These are phyloP conservation scores for Trichogramma pretiosum DNA, from an alignment of 1,140 invertebrate species.

Conservation along the genomic window DNA sequence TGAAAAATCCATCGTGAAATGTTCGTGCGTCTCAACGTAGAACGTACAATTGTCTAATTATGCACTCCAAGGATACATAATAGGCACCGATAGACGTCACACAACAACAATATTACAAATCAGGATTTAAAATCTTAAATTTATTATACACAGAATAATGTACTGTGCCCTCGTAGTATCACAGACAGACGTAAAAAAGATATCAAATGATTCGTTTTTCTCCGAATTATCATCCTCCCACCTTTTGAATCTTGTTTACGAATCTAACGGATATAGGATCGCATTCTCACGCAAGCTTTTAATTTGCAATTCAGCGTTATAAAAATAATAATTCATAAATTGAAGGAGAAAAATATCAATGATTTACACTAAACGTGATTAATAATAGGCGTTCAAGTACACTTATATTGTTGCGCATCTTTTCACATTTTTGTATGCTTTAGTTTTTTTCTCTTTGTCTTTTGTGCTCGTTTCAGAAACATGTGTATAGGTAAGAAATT, in stretches of 20 bases:
- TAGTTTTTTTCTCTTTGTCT: not conserved
- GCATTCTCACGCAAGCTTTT: not conserved
- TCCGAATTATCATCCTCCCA: constrained; percentile 22
- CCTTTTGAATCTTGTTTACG: constrained; percentile 22
- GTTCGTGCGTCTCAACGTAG: no score
- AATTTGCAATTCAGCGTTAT: not conserved
- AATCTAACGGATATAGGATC: not conserved
- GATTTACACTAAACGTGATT: not conserved
- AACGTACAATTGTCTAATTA: no score
- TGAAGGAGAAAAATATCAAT: not conserved
- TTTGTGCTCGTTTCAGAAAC: constrained; percentile 13
- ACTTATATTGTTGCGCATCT: constrained; percentile 1
- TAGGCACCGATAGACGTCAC: no score
- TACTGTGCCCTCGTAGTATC: constrained; percentile 41
- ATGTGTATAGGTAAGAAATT: no score
- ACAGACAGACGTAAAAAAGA: constrained; percentile 41
- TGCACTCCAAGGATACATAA: no score
- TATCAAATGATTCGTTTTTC: constrained; percentile 36
- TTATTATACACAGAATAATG: constrained; percentile 32
- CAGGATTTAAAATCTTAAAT: constrained; percentile 16
- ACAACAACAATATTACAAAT: no score
- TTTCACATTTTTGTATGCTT: not conserved
- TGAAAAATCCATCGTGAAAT: no score
- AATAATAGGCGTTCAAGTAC: not conserved
- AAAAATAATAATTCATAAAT: not conserved